Conservation (phyloP, 2,888 invertebrate species). For the Onthophagus sagittarius region DNA sequence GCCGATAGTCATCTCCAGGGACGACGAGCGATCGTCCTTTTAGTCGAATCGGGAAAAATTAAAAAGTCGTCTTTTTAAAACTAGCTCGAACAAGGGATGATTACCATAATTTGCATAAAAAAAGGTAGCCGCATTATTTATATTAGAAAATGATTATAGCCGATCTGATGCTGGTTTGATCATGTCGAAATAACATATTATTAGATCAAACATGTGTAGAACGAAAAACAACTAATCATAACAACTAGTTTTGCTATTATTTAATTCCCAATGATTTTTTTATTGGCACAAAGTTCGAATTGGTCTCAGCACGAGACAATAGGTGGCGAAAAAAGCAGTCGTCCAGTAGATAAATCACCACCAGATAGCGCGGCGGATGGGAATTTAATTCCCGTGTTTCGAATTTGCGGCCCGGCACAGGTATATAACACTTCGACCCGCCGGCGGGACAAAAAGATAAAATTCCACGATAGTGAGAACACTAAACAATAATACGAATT, state of each 20-base stretch:
- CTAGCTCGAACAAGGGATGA: slow-evolving; percentile 4
- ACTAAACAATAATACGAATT: slow-evolving; percentile 26
- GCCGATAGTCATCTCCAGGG: slow-evolving; percentile 7
- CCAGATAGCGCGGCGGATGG: neutral
- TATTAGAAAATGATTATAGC: neutral
- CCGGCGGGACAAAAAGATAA: slow-evolving; percentile 13
- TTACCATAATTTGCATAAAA: slow-evolving; percentile 6
- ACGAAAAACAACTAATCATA: neutral
- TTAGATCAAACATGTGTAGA: neutral
- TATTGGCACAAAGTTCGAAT: neutral
- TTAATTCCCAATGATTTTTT: neutral
- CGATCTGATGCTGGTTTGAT: neutral
- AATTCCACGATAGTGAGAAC: slow-evolving; percentile 24
- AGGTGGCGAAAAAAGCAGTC: slow-evolving; percentile 2
- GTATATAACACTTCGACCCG: slow-evolving; percentile 6
- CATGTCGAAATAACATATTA: neutral
- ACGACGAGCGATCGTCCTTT: neutral
- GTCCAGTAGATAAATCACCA: slow-evolving; percentile 9
- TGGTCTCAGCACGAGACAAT: neutral
- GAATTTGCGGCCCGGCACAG: slow-evolving; percentile 3
- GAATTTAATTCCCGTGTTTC: slow-evolving; percentile 5
- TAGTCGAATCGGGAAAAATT: slow-evolving; percentile 2
- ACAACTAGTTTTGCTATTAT: neutral
- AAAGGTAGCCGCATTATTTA: neutral
- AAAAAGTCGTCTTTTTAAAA: slow-evolving; percentile 3